phyloP scores from a whole-genome alignment of 2,888 invertebrate genomes.

The Dugesia japonica region DNA sequence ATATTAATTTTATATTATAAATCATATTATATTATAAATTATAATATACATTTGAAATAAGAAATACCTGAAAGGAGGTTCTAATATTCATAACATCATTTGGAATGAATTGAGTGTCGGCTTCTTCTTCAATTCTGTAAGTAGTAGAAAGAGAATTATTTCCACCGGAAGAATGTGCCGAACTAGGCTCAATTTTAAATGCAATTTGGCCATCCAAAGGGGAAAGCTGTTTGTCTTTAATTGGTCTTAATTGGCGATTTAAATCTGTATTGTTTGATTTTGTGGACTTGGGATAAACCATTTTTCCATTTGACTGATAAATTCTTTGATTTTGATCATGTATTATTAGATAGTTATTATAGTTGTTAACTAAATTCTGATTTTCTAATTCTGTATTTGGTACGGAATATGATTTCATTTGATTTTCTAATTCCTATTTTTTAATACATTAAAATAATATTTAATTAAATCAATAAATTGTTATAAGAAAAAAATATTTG shows the following conservation, averaged over 20 bases:
- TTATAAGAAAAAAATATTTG: no score
- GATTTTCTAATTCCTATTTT: no score
- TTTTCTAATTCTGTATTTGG: not conserved
- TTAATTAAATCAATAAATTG: no score
- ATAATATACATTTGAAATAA: no score
- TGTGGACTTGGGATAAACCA: not conserved
- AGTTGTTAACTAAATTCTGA: not conserved
- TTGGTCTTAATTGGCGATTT: not conserved
- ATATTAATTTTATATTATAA: no score
- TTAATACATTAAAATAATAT: no score
- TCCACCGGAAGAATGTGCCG: not conserved
- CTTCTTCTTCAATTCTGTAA: not conserved
- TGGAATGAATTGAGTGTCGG: not conserved
- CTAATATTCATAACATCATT: not conserved
- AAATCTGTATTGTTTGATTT: not conserved
- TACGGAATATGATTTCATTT: no score
- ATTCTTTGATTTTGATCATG: not conserved
- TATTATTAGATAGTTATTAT: not conserved
- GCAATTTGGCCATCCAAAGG: not conserved
- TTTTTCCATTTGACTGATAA: not conserved
- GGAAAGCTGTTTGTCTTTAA: not conserved
- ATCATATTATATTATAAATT: no score
- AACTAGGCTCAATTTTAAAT: slow-evolving; percentile 1
- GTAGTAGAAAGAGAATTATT: not conserved
- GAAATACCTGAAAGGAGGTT: not conserved